Conservation (phyloP, 53 echinoderm and acorn worm genomes). For the Patiria pectinifera region DNA sequence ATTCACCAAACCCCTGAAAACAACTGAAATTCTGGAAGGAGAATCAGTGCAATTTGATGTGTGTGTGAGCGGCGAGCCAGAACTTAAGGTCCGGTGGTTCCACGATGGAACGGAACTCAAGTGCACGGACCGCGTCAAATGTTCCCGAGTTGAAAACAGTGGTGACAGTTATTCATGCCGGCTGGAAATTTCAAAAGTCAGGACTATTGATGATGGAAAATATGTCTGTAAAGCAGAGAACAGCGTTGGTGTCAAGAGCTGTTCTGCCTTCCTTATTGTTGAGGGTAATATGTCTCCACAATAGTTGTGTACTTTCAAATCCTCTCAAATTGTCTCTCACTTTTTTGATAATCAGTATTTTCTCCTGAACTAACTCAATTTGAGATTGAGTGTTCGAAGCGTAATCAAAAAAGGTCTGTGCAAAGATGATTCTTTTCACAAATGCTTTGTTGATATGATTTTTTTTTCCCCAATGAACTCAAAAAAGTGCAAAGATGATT, state of each 20-base stretch:
- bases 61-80: slow-evolving; percentile 62
- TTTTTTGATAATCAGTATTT: not conserved
- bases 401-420: not conserved
- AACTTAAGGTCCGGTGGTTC: slow-evolving; percentile 68
- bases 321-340: not conserved
- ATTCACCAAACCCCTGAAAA: slow-evolving; percentile 37
- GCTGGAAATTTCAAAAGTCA: slow-evolving; percentile 53
- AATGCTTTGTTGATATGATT: too few species aligned
- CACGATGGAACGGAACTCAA: slow-evolving; percentile 57
- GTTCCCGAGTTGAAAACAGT: slow-evolving; percentile 24
- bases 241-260: slow-evolving; percentile 52
- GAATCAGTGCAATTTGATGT: slow-evolving; percentile 62
- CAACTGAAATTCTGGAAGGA: slow-evolving; percentile 65
- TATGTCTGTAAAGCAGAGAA: slow-evolving; percentile 71
- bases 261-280: slow-evolving; percentile 63
- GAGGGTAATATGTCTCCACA: slow-evolving; percentile 53
- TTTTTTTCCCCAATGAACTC: too few species aligned
- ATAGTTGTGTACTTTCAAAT: not conserved
- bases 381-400: not conserved
- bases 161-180: slow-evolving; percentile 31
- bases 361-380: not conserved
- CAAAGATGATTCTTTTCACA: too few species aligned
- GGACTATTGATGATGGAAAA: slow-evolving; percentile 61
- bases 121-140: slow-evolving; percentile 23
- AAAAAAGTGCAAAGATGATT: too few species aligned